Percentiles rank a stretch among this genome's conserved stretches.
phyloP scores from a whole-genome alignment of 30 jellyfish, hydroid and myxozoan species.

The Hydra vulgaris region DNA sequence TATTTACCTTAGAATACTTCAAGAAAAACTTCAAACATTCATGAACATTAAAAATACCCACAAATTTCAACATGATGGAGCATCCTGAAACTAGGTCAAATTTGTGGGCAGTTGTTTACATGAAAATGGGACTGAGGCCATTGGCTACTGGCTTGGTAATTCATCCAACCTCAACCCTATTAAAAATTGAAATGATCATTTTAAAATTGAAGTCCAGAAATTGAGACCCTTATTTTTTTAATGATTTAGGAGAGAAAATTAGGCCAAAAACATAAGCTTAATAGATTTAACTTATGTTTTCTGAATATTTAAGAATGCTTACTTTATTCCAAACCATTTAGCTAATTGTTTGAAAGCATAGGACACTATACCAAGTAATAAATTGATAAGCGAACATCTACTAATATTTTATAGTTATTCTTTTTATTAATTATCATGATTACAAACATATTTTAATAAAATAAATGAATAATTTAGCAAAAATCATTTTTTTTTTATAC shows the following conservation, averaged over 20 bases:
- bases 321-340: background rate
- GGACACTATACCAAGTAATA: too few relatives aligned
- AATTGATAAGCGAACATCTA: too few relatives aligned
- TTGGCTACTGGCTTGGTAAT: background rate
- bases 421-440: background rate
- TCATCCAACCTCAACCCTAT: background rate
- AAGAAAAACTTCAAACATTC: background rate
- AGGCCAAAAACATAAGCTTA: too few relatives aligned
- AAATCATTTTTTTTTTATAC: too few relatives aligned
- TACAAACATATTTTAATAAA: background rate
- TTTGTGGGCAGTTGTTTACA: background rate
- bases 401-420: too few relatives aligned
- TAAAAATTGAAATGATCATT: background rate
- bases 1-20: background rate
- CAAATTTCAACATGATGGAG: background rate
- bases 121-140: background rate
- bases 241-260: background rate
- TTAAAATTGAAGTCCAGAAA: too few relatives aligned
- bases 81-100: background rate
- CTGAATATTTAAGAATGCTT: background rate
- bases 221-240: background rate
- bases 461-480: too few relatives aligned
- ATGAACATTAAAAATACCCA: background rate
- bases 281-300: background rate
- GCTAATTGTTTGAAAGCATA: too few relatives aligned